Evolutionary conservation across 2,888 invertebrate genomes (phyloP).

Genomic region (Acanthacorydalis orientalis): DNA sequence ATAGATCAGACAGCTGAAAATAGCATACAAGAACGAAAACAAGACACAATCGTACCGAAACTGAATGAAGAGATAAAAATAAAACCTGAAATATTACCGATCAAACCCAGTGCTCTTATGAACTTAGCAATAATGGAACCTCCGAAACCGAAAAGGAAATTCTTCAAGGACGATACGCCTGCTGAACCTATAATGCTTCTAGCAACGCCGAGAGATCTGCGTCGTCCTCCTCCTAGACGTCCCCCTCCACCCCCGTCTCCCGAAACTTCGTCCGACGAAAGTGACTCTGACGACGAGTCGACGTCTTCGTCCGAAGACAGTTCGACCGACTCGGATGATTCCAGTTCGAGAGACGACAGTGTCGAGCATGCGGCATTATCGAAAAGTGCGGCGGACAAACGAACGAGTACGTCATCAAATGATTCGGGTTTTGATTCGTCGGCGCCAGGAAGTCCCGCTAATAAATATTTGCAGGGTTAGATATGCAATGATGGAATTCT

Average conservation of each 20-base stretch:
- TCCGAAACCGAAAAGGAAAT: conserved; percentile 1
- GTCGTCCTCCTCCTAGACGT: conserved; percentile 1
- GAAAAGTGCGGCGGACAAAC: conserved; percentile 22
- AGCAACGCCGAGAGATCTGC: conserved; percentile 5
- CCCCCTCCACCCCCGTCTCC: conserved; percentile 10
- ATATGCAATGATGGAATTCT: conserved; percentile 14
- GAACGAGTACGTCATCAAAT: conserved; percentile 60
- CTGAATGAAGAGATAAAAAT: background rate
- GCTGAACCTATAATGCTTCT: conserved; percentile 3
- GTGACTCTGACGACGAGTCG: conserved; percentile 15
- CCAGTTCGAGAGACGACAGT: conserved; percentile 23
- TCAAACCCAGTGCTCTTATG: background rate
- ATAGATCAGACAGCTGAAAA: background rate
- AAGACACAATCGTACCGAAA: conserved; percentile 1
- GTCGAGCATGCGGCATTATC: conserved; percentile 29
- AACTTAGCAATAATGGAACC: background rate
- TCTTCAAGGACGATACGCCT: conserved; percentile 8
- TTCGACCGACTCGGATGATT: conserved; percentile 15
- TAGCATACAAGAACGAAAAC: background rate
- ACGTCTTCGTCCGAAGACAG: conserved; percentile 20
- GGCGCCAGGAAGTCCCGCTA: conserved; percentile 45
- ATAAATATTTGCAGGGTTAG: conserved; percentile 41
- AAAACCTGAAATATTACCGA: conserved; percentile 1
- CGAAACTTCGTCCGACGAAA: conserved; percentile 18
- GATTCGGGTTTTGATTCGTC: conserved; percentile 71